Percentiles rank a stretch among this genome's conserved stretches.
phyloP scores from a whole-genome alignment of 2,113 vertebrate genomes.

The Cephalopterus ornatus region DNA sequence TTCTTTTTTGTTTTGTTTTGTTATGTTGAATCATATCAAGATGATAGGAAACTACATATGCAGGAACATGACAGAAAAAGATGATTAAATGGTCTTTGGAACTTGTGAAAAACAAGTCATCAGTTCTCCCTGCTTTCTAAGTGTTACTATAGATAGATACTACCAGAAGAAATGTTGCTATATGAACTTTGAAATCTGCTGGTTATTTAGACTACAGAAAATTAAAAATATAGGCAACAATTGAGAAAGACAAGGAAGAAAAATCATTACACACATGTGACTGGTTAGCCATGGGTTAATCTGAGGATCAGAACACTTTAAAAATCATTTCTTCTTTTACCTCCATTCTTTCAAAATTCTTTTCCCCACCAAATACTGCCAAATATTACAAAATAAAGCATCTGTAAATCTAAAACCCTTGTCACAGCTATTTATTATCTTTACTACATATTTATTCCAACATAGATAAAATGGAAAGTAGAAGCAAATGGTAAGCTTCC shows the following conservation, averaged over 20 bases:
- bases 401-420: background rate
- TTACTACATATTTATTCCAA: background rate
- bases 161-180: background rate
- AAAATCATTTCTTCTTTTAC: background rate
- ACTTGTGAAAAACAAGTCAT: background rate
- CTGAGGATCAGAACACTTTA: background rate
- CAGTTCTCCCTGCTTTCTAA: background rate
- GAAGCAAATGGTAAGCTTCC: background rate
- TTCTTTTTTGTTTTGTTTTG: fast-evolving
- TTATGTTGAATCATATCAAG: background rate
- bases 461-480: background rate
- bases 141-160: background rate
- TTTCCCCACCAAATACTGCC: background rate
- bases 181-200: background rate
- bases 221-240: background rate
- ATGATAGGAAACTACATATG: background rate
- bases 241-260: background rate
- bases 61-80: background rate
- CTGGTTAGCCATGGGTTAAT: background rate
- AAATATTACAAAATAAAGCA: background rate
- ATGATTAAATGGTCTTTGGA: background rate
- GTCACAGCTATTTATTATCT: background rate
- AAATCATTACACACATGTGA: background rate
- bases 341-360: background rate
- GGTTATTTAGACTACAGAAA: background rate